Base-by-base conservation (phyloP, 2,888 invertebrate species). In the Theretra japonica region DNA sequence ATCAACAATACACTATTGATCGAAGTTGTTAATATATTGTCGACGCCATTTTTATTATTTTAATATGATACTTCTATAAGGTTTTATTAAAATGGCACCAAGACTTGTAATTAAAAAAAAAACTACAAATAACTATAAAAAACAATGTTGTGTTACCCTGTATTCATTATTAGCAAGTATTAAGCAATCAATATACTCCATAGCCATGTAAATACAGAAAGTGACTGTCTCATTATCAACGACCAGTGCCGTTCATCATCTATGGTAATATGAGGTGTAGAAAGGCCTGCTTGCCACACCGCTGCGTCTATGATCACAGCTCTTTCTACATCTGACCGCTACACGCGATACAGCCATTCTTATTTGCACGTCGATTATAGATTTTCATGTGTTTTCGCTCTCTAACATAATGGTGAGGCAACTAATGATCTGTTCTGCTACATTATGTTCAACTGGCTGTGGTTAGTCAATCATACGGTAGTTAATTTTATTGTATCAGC, bases 301-400 rank as follows among this genome's bases (percentile, higher is more conserved):
- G 19, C n/a, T n/a, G 53, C 53, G 6, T 53, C 19, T 19, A 5
- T 7, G 1, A 50, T 4, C 53, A 53, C 53, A 19, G 53, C 19
- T n/a, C 50, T 50, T 50, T n/a, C 53, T 53, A 53, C 53, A n/a
- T 53, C 53, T 53, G 53, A 17, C 53, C 5, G 7, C 19, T 19
- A n/a, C 41, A 62, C 48, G 65, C 65, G 41, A 65, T 65, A 17
- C 4, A 8, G 33, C 21, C 33, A 23, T 65, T 65, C 41, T 41
- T 15, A 41, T 23, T 60, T 48, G 41, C 23, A 48, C 48, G 23
- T 23, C 48, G 65, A 65, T 65, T 65, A 65, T 65, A 65, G 17
- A 48, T 65, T 23, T 65, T 48, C 6, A 65, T 65, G 21, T 23
- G 48, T 65, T 65, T 65, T 65, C 65, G 65, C 65, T 65, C 41